Conservation (phyloP, 2,113 vertebrate species). For the Panthera leo region DNA sequence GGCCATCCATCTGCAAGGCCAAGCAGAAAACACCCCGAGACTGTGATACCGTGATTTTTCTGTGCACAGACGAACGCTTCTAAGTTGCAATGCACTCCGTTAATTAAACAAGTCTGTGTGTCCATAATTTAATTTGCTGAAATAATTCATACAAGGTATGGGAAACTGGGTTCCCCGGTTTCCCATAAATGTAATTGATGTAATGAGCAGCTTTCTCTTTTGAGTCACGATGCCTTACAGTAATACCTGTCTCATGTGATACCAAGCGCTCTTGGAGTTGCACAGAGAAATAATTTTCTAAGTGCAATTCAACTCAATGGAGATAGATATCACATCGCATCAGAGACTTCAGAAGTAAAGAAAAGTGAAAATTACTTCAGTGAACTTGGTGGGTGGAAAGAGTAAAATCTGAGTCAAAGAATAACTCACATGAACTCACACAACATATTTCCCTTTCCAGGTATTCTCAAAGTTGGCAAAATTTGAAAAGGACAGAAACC, state of each 20-base stretch:
- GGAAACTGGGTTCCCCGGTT: slow-evolving; percentile 63
- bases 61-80: background rate
- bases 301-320: slow-evolving; percentile 48
- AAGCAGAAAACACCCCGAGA: background rate
- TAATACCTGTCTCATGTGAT: slow-evolving; percentile 49
- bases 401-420: slow-evolving; percentile 1
- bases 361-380: slow-evolving; percentile 8
- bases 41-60: background rate
- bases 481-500: slow-evolving; percentile 31
- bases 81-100: slow-evolving; percentile 66
- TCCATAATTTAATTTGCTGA: slow-evolving; percentile 78
- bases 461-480: slow-evolving; percentile 28
- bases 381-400: slow-evolving; percentile 20
- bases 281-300: slow-evolving; percentile 61
- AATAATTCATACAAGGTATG: slow-evolving; percentile 69
- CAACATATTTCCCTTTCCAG: background rate
- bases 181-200: slow-evolving; percentile 72
- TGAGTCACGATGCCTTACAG: slow-evolving; percentile 59
- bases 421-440: background rate
- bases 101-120: slow-evolving; percentile 76
- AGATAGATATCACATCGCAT: slow-evolving; percentile 47
- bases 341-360: slow-evolving; percentile 36
- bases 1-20: background rate
- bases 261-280: slow-evolving; percentile 12
- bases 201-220: slow-evolving; percentile 65